A percentile compares a stretch with the other conserved stretches of the same genome.
phyloP scores from a whole-genome alignment of 2,113 vertebrate species.

The Calcarius ornatus region DNA sequence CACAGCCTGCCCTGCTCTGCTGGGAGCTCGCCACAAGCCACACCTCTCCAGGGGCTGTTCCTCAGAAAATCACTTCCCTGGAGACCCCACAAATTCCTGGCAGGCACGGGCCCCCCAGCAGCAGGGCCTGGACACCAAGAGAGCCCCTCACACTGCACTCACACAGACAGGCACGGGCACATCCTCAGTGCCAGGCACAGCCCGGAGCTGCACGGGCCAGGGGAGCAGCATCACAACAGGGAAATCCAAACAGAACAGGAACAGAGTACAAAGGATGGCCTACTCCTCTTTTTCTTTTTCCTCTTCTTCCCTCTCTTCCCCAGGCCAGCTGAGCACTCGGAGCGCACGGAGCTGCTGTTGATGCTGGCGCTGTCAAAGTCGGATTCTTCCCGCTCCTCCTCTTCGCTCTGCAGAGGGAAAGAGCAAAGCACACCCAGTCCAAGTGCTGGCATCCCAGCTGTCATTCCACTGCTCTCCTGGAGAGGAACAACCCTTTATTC shows the following conservation, averaged over 20 bases:
- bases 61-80: background rate
- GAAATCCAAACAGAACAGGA: background rate
- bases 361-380: slow-evolving; percentile 95
- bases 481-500: background rate
- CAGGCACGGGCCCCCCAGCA: background rate
- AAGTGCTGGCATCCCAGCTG: background rate
- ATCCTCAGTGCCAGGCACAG: background rate
- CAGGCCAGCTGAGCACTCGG: slow-evolving; percentile 82
- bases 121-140: background rate
- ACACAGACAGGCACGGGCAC: background rate
- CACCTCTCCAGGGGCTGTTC: background rate
- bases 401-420: slow-evolving; percentile 84
- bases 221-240: background rate
- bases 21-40: background rate
- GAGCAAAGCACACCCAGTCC: background rate
- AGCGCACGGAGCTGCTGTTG: slow-evolving; percentile 91
- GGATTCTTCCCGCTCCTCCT: slow-evolving; percentile 93
- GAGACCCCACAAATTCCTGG: background rate
- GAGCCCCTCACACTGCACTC: background rate
- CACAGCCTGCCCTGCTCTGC: background rate
- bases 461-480: background rate
- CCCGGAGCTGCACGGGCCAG: background rate
- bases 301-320: slow-evolving; percentile 88
- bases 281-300: slow-evolving; percentile 94
- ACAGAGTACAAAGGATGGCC: slow-evolving; percentile 44